Evolutionary conservation across 2,797 vertebrate genomes (phyloP).

Genomic region (Anniella stebbinsi): DNA sequence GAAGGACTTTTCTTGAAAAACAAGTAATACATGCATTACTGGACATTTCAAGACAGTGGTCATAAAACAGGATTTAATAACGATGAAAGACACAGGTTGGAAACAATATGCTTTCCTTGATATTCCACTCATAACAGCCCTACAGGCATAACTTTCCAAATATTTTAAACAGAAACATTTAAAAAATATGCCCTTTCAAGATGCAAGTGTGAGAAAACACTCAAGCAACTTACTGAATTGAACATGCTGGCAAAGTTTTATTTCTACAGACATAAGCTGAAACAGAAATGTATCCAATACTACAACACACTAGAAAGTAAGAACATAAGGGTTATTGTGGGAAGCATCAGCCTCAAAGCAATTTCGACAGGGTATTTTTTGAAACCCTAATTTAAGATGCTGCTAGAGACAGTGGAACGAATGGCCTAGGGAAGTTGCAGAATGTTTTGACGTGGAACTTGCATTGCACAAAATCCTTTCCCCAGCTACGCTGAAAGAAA

Average conservation of each 20-base stretch:
- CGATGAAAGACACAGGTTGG: neutral
- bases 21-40: constrained; percentile 66
- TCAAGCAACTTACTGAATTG: constrained; percentile 26
- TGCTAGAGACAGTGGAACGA: neutral
- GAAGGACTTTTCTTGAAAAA: constrained; percentile 59
- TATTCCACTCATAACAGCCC: neutral
- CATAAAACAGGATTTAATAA: constrained; percentile 47
- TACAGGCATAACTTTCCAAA: neutral
- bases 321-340: neutral
- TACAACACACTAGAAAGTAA: constrained; percentile 29
- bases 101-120: neutral
- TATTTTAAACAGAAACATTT: constrained; percentile 21
- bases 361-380: no score
- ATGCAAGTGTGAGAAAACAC: neutral
- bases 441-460: neutral
- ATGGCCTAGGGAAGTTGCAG: neutral
- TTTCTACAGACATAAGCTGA: constrained; percentile 37
- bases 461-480: neutral
- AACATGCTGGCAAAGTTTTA: constrained; percentile 14
- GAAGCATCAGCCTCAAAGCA: neutral
- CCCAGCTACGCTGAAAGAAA: neutral
- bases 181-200: neutral
- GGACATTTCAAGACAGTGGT: constrained; percentile 35
- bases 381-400: neutral
- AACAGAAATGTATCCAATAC: constrained; percentile 28